These are phyloP conservation scores for Lethrus apterus DNA, from an alignment of 1,140 invertebrate genomes.

Conservation along the genomic window DNA sequence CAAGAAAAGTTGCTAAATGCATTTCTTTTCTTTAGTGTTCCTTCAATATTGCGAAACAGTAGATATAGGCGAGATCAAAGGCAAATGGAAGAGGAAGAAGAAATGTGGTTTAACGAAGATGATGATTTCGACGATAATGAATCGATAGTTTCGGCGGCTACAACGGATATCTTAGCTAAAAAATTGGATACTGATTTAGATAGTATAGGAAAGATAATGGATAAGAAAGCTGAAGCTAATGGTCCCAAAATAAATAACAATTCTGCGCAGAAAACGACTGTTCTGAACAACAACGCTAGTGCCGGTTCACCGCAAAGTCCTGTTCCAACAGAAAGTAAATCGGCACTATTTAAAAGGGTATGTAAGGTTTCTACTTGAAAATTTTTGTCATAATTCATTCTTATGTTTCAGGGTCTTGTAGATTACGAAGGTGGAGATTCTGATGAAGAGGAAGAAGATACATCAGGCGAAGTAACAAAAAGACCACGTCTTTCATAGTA, in stretches of 20 bases:
- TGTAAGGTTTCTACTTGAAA: not conserved
- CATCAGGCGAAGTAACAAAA: slow-evolving; percentile 48
- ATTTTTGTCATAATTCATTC: slow-evolving; percentile 9
- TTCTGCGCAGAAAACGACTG: slow-evolving; percentile 32
- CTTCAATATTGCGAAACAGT: slow-evolving; percentile 70
- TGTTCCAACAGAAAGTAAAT: slow-evolving; percentile 43
- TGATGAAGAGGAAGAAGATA: slow-evolving; percentile 75
- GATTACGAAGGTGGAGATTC: slow-evolving; percentile 95
- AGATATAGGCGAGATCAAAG: slow-evolving; percentile 84
- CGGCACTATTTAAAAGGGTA: slow-evolving; percentile 55
- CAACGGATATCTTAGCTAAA: slow-evolving; percentile 37
- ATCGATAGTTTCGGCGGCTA: slow-evolving; percentile 45
- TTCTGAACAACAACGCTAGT: slow-evolving; percentile 46
- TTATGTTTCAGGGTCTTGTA: slow-evolving; percentile 69
- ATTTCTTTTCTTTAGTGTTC: slow-evolving; percentile 50
- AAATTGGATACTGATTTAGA: slow-evolving; percentile 55
- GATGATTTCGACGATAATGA: slow-evolving; percentile 87
- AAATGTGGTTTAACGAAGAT: slow-evolving; percentile 98
- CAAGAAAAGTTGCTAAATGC: too few relatives aligned
- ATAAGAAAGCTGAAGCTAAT: slow-evolving; percentile 52
- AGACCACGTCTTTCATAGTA: slow-evolving; percentile 55
- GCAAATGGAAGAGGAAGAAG: slow-evolving; percentile 93
- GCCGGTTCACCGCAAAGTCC: slow-evolving; percentile 40
- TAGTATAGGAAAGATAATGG: slow-evolving; percentile 54
- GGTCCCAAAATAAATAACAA: slow-evolving; percentile 39